Evolutionary conservation across 1,140 invertebrate genomes (phyloP).

Genomic region (Tetraneura akinire): DNA sequence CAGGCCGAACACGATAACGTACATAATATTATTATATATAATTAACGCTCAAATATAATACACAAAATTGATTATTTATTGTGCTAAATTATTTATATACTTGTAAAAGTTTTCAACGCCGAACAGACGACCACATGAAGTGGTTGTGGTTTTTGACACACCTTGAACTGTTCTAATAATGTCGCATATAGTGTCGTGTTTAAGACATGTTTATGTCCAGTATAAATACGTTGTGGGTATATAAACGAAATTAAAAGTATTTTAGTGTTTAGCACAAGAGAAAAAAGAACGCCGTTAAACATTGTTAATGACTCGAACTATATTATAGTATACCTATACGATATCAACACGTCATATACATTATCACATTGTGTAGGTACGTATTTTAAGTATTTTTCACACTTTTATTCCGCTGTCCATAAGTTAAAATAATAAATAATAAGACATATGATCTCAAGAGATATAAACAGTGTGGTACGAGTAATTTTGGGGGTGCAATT

Average conservation of each 20-base stretch:
- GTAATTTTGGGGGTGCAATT: background rate
- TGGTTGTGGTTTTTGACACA: background rate
- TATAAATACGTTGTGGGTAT: background rate
- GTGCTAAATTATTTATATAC: no score
- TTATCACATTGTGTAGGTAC: background rate
- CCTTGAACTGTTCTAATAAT: background rate
- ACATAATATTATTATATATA: no score
- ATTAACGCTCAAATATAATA: no score
- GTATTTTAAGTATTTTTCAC: background rate
- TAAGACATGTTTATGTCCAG: conserved; percentile 16
- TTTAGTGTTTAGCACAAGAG: background rate
- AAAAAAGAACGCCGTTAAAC: conserved; percentile 19
- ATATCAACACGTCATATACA: background rate
- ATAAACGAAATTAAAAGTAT: background rate
- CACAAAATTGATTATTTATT: no score
- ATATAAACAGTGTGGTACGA: background rate
- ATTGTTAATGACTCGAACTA: conserved; percentile 8
- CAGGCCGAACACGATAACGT: no score
- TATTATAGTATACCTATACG: no score
- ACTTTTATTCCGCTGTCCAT: background rate
- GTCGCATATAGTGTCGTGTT: background rate
- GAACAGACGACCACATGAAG: no score
- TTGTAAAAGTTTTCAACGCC: no score
- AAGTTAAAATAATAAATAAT: background rate
- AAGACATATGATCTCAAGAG: background rate